Evolutionary conservation across 2,113 vertebrate genomes (phyloP).

Genomic region (Istiophorus platypterus): DNA sequence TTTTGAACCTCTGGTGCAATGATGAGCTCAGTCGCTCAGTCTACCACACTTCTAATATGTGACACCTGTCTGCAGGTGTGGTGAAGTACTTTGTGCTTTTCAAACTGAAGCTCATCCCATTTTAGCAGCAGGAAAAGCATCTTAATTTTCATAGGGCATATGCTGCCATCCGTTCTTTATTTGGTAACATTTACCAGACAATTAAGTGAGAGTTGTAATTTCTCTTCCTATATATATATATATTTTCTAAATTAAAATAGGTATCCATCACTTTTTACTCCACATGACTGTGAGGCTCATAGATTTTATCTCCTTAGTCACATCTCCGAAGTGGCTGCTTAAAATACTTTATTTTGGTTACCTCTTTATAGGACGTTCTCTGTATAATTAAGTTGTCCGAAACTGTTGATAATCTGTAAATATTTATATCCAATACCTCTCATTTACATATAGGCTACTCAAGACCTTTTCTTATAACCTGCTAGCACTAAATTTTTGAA

Average conservation of each 20-base stretch:
- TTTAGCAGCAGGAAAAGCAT: slow-evolving; percentile 22
- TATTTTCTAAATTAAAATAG: slow-evolving; percentile 37
- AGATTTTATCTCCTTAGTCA: slow-evolving; percentile 54
- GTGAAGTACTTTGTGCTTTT: slow-evolving; percentile 36
- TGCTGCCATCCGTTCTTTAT: slow-evolving; percentile 30
- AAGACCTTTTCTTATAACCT: background rate
- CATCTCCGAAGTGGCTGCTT: slow-evolving; percentile 45
- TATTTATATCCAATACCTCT: background rate
- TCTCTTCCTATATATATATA: slow-evolving; percentile 32
- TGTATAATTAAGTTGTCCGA: background rate
- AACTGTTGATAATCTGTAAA: background rate
- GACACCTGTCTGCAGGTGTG: slow-evolving; percentile 41
- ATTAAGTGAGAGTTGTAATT: slow-evolving; percentile 60
- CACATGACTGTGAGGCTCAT: slow-evolving; percentile 43
- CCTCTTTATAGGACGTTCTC: background rate
- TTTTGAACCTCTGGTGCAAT: slow-evolving; percentile 31
- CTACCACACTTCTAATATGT: slow-evolving; percentile 37
- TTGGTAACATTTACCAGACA: slow-evolving; percentile 35
- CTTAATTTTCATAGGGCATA: slow-evolving; percentile 7
- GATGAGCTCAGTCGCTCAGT: slow-evolving; percentile 42
- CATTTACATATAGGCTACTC: background rate
- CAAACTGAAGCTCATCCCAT: slow-evolving; percentile 35
- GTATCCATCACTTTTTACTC: slow-evolving; percentile 44
- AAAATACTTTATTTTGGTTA: background rate
- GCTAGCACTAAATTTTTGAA: background rate